phyloP scores from a whole-genome alignment of 2,888 invertebrate genomes.

The Protonemura montana region DNA sequence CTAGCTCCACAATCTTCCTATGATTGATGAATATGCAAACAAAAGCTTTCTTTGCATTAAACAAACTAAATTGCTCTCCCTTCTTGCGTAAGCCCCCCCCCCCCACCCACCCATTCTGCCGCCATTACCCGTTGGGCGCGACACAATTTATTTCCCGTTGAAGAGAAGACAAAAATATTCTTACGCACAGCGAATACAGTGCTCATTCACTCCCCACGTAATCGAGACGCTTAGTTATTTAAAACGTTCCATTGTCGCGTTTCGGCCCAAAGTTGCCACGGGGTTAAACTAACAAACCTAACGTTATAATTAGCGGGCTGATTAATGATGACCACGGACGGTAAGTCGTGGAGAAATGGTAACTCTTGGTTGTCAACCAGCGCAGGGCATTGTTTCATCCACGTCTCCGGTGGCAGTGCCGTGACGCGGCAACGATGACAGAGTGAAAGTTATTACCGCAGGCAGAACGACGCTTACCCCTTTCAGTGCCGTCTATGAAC shows the following conservation, averaged over 20 bases:
- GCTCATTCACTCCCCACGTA: background rate
- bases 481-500: background rate
- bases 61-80: background rate
- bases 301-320: background rate
- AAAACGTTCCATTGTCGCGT: background rate
- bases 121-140: background rate
- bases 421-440: background rate
- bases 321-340: background rate
- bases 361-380: background rate
- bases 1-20: background rate
- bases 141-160: background rate
- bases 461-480: background rate
- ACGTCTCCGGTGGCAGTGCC: background rate
- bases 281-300: background rate
- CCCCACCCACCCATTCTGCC: no score
- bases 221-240: background rate
- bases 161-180: background rate
- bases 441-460: background rate
- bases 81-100: background rate
- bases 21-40: background rate
- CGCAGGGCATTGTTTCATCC: background rate
- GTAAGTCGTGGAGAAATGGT: background rate
- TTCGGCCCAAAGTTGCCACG: background rate
- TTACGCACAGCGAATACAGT: background rate
- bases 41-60: background rate